Evolutionary conservation across 2,888 invertebrate genomes (phyloP).

Genomic region (Caenorhabditis auriculariae): DNA sequence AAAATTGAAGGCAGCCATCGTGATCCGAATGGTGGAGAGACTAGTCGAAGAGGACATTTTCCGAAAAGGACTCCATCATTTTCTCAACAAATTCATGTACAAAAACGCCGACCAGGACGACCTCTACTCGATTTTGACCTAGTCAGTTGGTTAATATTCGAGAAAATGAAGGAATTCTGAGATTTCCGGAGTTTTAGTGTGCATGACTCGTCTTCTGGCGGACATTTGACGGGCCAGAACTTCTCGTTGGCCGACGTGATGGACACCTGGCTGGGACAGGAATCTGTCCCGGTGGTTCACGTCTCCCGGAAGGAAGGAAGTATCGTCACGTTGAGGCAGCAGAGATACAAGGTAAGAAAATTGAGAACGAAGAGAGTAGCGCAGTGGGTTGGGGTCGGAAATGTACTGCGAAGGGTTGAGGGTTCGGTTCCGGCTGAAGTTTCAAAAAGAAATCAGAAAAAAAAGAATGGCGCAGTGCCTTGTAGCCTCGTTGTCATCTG

Average conservation of each 20-base stretch:
- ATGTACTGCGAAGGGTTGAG: no score
- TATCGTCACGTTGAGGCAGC: conserved; percentile 18
- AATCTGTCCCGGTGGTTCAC: conserved; percentile 42
- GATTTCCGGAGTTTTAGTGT: conserved; percentile 25
- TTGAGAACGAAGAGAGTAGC: no score
- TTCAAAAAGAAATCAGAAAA: no score
- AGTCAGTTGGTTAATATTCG: conserved; percentile 33
- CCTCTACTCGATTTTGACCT: conserved; percentile 40
- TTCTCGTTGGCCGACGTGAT: conserved; percentile 45
- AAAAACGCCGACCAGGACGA: conserved; percentile 50
- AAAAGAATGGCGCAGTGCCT: no score
- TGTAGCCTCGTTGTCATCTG: no score
- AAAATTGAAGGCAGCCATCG: conserved; percentile 30
- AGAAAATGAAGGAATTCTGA: no score
- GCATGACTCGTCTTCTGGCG: conserved; percentile 39
- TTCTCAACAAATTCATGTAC: conserved; percentile 37
- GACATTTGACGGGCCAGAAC: conserved; percentile 34
- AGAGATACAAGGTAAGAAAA: conserved; percentile 20
- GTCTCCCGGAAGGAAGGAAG: conserved; percentile 27
- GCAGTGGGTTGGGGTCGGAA: no score
- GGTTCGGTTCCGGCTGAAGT: no score
- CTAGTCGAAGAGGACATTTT: conserved; percentile 41
- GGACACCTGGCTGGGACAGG: conserved; percentile 49
- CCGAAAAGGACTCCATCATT: conserved; percentile 37
- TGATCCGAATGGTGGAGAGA: conserved; percentile 47